Base-by-base conservation (phyloP, 2,888 invertebrate genomes). In the Brachylomia viminalis region DNA sequence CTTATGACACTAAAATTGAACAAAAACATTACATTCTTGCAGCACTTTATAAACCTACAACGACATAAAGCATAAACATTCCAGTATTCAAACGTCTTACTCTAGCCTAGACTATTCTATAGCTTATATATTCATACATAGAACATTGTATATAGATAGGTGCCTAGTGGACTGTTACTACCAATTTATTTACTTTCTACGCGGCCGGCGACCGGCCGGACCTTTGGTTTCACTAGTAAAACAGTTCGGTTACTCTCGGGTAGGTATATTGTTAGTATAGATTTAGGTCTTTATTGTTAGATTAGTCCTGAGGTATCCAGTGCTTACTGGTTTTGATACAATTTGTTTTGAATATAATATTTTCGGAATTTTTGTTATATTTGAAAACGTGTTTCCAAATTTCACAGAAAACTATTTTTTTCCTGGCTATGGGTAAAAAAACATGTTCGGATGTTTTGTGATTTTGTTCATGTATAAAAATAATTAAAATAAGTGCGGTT, bases 151-250 rank as follows among this genome's bases (percentile, higher is more conserved):
- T 56, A 71, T 64, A 70, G 33, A 56, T 76, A 69, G 64, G 54
- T 70, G 54, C 11, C 59, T 52, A 61, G 79, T 73, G 33, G 45
- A 76, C 86, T 68, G 83, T 79, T 82, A 79, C 78, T 65, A 64
- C 64, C 91, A 90, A 91, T 91, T 91, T 91, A 92, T 91, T 90
- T 91, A 91, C 92, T 92, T 92, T 92, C 92, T 91, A 92, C 77
- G 78, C 87, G 89, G 85, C 86, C 86, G 83, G 80, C 75, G 82
- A 83, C 79, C 73, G 54, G 56, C 80, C 56, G 78, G 75, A 62
- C 80, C 82, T 82, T 80, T 71, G 61, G 65, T 73, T 85, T 81
- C 82, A 67, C 72, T 80, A 58, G 71, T 52, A 54, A 33, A 70
- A 67, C 42, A 72, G 61, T 77, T 77, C 27, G 65, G 61, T 30